Evolutionary conservation across 2,113 vertebrate genomes (phyloP).

Genomic region (Seriola rivoliana): DNA sequence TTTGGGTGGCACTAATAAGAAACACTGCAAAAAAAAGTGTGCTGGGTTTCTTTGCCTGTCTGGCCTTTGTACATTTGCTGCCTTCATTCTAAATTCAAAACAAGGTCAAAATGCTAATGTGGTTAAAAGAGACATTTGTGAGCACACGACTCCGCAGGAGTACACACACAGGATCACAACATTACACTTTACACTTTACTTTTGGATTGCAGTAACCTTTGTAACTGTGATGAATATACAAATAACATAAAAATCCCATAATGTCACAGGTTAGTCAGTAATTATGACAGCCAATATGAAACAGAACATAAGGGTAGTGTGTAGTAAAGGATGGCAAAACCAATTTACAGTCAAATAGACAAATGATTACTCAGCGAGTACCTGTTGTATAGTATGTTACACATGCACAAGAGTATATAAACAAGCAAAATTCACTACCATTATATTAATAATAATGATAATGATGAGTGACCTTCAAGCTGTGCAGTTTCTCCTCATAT

Average conservation of each 20-base stretch:
- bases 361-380: too few species aligned
- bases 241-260: neutral
- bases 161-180: neutral
- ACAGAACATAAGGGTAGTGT: neutral
- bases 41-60: constrained; percentile 35
- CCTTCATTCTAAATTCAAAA: constrained; percentile 42
- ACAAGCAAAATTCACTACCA: neutral
- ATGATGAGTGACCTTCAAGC: neutral
- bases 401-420: constrained; percentile 7
- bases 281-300: neutral
- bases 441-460: neutral
- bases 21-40: constrained; percentile 50
- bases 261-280: too few species aligned
- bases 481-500: neutral
- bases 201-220: neutral
- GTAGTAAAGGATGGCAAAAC: neutral
- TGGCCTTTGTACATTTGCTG: constrained; percentile 14
- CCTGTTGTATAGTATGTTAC: neutral
- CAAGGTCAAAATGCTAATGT: constrained; percentile 66
- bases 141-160: constrained; percentile 8
- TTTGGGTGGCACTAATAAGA: constrained; percentile 61
- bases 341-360: neutral
- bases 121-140: constrained; percentile 17
- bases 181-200: neutral
- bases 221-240: constrained; percentile 12